Conservation (phyloP, 2,888 invertebrate species). For the Pristionchus entomophagus region DNA sequence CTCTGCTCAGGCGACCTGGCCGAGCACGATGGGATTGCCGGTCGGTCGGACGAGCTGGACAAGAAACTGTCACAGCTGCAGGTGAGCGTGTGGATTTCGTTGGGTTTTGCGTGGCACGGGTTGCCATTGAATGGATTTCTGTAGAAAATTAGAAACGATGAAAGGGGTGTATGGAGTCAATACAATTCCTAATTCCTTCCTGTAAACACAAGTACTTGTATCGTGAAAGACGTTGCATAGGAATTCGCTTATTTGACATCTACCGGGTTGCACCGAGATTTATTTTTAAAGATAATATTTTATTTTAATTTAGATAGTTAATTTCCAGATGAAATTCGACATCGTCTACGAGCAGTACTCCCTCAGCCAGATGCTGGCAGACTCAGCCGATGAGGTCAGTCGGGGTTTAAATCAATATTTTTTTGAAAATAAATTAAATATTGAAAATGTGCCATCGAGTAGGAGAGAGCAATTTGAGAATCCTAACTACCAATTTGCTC, state of each 20-base stretch:
- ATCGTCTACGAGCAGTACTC: conserved; percentile 6
- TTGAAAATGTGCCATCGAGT: no score
- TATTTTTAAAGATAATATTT: background rate
- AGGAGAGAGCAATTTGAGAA: no score
- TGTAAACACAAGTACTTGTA: no score
- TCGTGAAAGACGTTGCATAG: no score
- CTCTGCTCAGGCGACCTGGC: background rate
- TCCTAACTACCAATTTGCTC: no score
- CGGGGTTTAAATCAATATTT: no score
- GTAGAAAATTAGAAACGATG: background rate
- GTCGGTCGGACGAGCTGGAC: background rate
- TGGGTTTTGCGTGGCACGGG: background rate
- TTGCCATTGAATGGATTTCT: background rate
- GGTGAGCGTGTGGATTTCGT: background rate
- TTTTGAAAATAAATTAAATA: no score
- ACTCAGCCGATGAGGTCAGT: conserved; percentile 13
- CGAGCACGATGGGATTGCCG: background rate
- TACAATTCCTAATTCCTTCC: no score
- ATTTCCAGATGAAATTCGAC: background rate
- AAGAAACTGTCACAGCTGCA: background rate
- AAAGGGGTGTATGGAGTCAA: background rate
- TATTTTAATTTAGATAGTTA: background rate
- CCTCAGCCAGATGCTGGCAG: background rate
- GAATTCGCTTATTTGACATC: background rate
- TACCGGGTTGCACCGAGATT: background rate